phyloP scores from a whole-genome alignment of 1,140 invertebrate genomes.

The Macrobrachium nipponense region DNA sequence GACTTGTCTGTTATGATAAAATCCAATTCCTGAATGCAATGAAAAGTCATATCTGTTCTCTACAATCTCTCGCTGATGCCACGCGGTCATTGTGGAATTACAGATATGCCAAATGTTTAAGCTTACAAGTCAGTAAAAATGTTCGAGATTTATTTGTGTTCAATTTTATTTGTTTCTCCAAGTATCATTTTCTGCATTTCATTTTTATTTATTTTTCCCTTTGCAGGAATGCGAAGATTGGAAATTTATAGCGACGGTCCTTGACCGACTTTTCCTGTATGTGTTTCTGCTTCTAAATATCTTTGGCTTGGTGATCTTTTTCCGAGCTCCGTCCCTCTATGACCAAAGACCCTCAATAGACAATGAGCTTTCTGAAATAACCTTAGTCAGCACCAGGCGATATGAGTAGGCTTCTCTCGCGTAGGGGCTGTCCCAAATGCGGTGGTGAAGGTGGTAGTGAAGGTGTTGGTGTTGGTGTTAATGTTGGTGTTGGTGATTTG shows the following conservation, averaged over 20 bases:
- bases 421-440: too few relatives aligned
- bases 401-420: too few relatives aligned
- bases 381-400: slow-evolving; percentile 64
- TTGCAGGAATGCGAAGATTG: slow-evolving; percentile 93
- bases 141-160: neutral
- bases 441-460: too few relatives aligned
- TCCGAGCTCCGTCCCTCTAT: slow-evolving; percentile 93
- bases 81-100: too few relatives aligned
- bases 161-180: slow-evolving; percentile 14
- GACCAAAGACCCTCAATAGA: slow-evolving; percentile 90
- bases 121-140: neutral
- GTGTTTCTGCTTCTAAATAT: slow-evolving; percentile 95
- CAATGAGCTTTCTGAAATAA: slow-evolving; percentile 80
- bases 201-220: slow-evolving; percentile 47
- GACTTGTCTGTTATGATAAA: too few relatives aligned
- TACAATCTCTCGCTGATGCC: too few relatives aligned
- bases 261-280: slow-evolving; percentile 96
- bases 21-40: too few relatives aligned
- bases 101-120: neutral
- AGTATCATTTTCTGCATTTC: slow-evolving; percentile 1
- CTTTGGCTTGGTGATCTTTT: slow-evolving; percentile 89
- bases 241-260: slow-evolving; percentile 99
- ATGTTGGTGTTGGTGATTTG: too few relatives aligned
- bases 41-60: too few relatives aligned
- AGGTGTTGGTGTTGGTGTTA: too few relatives aligned